Base-by-base conservation (phyloP, 2,888 invertebrate genomes). In the Digitonthophagus gazella region DNA sequence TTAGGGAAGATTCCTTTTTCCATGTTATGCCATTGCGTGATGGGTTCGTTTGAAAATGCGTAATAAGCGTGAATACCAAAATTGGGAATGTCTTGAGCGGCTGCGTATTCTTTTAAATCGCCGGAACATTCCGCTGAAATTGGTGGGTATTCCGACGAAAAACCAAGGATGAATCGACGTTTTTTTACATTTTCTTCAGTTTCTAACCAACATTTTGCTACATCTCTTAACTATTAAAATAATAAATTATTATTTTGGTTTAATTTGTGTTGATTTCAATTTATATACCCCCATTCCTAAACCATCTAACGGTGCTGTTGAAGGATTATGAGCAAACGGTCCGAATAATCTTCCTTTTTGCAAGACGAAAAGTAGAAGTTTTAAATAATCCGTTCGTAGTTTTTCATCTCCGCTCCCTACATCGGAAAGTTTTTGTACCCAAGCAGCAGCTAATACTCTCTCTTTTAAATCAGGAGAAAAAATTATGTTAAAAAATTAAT, bases 21-120 rank as follows among this genome's bases (percentile, higher is more conserved):
- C 1, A 80, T 67, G 57, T 79, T 77, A 6, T 78, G 75, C 85
- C 85, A 85, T 28, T 76, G 76, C n/a, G 80, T 74, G 11, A 86
- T 70, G 0, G 84, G 84, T 69, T 84, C 82, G 15, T 76, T 80
- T 5, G 85, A 85, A 61, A 83, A 76, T 0, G 85, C 86, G 73
- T 84, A 85, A 72, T 83, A 86, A n/a, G 82, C 84, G 68, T 86
- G 85, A 11, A 84, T 80, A 1, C 85, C 85, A 75, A 84, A 85
- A 69, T 82, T 78, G 28, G 84, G 84, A 68, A 85, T 85, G 72
- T 84, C 81, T 73, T 85, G 85, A 15, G 83, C 80, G 0, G 84
- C 83, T 0, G 82, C 82, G 75, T 84, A 85, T 73, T 85, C 83
- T 58, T 80, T 75, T 11, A 83, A 75, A 75, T 85, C 83, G 1